Evolutionary conservation across 2,113 vertebrate species (phyloP).

Genomic region (Kryptolebias marmoratus): DNA sequence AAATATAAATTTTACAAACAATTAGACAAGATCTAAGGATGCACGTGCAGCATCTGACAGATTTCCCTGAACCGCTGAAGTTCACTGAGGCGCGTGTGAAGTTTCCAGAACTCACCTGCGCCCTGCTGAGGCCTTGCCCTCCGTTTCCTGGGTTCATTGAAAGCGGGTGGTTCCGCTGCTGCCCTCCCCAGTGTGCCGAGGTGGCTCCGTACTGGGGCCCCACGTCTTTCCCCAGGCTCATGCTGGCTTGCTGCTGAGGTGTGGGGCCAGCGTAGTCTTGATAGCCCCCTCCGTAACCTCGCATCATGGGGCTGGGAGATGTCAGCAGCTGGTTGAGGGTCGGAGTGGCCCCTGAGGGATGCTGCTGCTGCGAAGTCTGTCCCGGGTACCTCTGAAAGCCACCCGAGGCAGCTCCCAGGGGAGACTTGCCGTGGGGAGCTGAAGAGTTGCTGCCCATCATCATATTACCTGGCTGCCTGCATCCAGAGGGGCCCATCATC

Average conservation of each 20-base stretch:
- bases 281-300: conserved; percentile 89
- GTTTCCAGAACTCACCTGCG: conserved; percentile 84
- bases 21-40: no score
- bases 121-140: conserved; percentile 86
- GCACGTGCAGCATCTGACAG: no score
- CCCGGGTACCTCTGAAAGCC: conserved; percentile 91
- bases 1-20: no score
- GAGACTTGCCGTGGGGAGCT: conserved; percentile 80
- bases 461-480: conserved; percentile 82
- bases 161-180: conserved; percentile 88
- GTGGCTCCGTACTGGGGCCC: conserved; percentile 86
- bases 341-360: conserved; percentile 93
- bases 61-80: no score
- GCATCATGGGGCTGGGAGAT: conserved; percentile 94
- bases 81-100: conserved; percentile 2
- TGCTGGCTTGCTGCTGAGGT: conserved; percentile 77
- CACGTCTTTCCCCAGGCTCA: conserved; percentile 89
- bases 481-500: conserved; percentile 83
- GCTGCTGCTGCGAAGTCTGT: conserved; percentile 76
- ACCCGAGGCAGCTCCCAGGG: conserved; percentile 76
- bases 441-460: conserved; percentile 83
- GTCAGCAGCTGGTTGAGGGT: conserved; percentile 96
- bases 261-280: conserved; percentile 87
- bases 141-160: conserved; percentile 88
- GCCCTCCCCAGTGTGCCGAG: conserved; percentile 88